Evolutionary conservation across 2,888 invertebrate species (phyloP), one percentile per base, ranked within the genome.

Genomic region (Hydroisotoma schaefferi): DNA sequence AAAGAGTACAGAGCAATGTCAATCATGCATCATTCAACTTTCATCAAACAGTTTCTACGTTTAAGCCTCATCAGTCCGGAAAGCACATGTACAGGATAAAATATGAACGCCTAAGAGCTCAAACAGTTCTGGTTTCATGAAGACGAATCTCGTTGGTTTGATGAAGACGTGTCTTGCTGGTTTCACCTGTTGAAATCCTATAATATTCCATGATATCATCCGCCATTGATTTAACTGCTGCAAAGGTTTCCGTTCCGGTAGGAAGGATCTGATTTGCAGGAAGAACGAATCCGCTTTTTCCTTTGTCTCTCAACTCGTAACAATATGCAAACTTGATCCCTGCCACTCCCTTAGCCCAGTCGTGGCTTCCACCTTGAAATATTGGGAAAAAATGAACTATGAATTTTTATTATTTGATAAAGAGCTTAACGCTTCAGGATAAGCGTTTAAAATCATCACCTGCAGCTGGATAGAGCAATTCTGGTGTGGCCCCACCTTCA

Each of bases 401-500:
- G 46, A 22, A 46, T 22, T 46, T 23, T 5, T 6, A 8, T 22
- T 4, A 46, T 46, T 5, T 10, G 15, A 23, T 23, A 5, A 46
- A 23, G 46, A 8, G 3, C 5, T 23, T 10, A 46, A 40, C n/a
- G n/a, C n/a, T n/a, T n/a, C n/a, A n/a, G n/a, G n/a, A n/a, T n/a
- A n/a, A n/a, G n/a, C 33, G 15, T 10, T 8, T 33, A 25, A 48
- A 23, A 18, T 10, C n/a, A 22, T 33, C 23, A 64, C 72, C 73
- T 60, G 70, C 63, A 4, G 70, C 64, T 20, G 67, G 57, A 49
- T 73, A 77, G 4, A 77, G 61, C 5, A 77, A 64, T 48, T 75
- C 75, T 4, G 76, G 74, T 1, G 76, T 74, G 1, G 75, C 73
- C 26, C 77, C 77, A 43, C 74, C 73, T n/a, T 68, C 73, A 60